phyloP scores from a whole-genome alignment of 2,888 invertebrate genomes.

The Drosophila prolongata region DNA sequence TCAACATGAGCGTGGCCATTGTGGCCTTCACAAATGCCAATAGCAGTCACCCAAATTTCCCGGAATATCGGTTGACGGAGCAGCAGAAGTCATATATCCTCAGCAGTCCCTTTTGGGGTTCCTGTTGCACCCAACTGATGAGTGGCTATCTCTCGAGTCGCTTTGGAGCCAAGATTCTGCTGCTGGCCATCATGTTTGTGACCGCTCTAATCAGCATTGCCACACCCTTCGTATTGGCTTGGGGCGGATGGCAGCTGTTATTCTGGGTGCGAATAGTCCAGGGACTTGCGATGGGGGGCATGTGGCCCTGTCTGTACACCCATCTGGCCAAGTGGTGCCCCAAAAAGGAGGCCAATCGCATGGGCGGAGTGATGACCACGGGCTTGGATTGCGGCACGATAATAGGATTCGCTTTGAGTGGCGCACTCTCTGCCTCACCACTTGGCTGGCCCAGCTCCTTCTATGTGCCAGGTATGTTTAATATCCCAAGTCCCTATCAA shows the following conservation, averaged over 20 bases:
- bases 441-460: constrained; percentile 91
- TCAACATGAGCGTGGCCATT: constrained; percentile 89
- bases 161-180: constrained; percentile 88
- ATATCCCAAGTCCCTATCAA: not conserved
- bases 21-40: constrained; percentile 88
- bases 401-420: constrained; percentile 88
- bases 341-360: constrained; percentile 87
- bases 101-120: constrained; percentile 88
- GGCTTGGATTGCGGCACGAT: constrained; percentile 92
- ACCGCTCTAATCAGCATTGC: constrained; percentile 87
- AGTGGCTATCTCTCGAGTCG: constrained; percentile 88
- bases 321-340: constrained; percentile 89
- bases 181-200: constrained; percentile 85
- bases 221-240: constrained; percentile 87
- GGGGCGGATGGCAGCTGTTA: constrained; percentile 87
- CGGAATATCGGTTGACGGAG: constrained; percentile 85
- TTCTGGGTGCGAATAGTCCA: constrained; percentile 86
- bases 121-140: constrained; percentile 86
- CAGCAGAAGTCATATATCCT: constrained; percentile 85
- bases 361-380: constrained; percentile 88
- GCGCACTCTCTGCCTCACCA: constrained; percentile 87
- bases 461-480: constrained; percentile 86
- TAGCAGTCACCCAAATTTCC: constrained; percentile 83
- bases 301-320: constrained; percentile 88
- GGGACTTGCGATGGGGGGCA: constrained; percentile 88